phyloP scores from a whole-genome alignment of 2,797 vertebrate genomes.

The Urocyon cinereoargenteus region DNA sequence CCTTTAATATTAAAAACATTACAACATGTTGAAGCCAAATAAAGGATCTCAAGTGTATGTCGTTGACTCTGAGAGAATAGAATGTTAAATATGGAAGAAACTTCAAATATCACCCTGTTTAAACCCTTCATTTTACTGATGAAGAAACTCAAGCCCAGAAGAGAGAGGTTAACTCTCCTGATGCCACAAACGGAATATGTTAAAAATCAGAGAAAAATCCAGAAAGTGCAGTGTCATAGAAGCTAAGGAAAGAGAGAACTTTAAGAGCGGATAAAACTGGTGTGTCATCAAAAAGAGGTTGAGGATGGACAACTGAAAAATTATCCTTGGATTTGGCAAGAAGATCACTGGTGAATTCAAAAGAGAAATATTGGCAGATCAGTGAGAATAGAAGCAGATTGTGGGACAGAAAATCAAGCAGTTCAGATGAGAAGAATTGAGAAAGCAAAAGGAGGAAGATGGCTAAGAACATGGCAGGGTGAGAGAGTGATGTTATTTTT shows the following conservation, averaged over 20 bases:
- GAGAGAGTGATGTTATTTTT: not conserved
- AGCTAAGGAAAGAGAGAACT: slow-evolving; percentile 14
- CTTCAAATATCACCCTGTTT: not conserved
- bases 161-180: slow-evolving; percentile 7
- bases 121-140: not conserved
- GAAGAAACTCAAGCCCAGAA: slow-evolving; percentile 24
- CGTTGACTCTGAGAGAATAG: not conserved
- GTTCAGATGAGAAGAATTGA: not conserved
- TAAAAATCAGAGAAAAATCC: slow-evolving; percentile 39
- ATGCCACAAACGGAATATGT: not conserved
- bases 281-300: not conserved
- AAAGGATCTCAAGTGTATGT: not conserved
- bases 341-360: not conserved
- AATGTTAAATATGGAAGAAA: slow-evolving; percentile 23
- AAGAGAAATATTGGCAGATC: slow-evolving; percentile 30
- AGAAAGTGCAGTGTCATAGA: not conserved
- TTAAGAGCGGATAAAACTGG: not conserved
- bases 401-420: not conserved
- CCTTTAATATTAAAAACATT: slow-evolving; percentile 43
- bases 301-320: slow-evolving; percentile 19
- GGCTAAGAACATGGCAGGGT: not conserved
- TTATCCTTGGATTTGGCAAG: slow-evolving; percentile 26
- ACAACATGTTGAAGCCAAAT: not conserved
- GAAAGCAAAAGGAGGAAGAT: not conserved
- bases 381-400: not conserved